Base-by-base conservation (phyloP, 2,888 invertebrate genomes). In the Selenia dentaria region DNA sequence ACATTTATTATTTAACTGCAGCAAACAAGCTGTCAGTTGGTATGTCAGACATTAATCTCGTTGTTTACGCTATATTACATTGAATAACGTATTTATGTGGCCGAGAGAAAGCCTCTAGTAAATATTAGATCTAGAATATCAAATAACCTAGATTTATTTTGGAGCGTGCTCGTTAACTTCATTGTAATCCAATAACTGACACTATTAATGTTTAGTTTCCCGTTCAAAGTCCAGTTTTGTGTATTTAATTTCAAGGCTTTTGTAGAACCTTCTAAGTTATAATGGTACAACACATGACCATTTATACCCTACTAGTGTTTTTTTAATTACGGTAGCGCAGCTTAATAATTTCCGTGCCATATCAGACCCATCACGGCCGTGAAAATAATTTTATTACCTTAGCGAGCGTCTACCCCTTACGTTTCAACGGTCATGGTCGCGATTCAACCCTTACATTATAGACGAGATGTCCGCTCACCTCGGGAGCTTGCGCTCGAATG, bases 371-470 rank as follows among this genome's bases (percentile, higher is more conserved):
- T 69, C 66, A 70, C 69, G 77, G 70, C 86, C 87, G 81, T 87
- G 85, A 79, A 76, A 69, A 64, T 57, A 60, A 65, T 65, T 79
- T 78, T 76, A 80, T 73, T 64, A 70, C 68, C 57, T 69, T 62
- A 64, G 65, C 71, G 75, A 78, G 59, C 79, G 73, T 74, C 79
- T 76, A 82, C 79, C 80, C 73, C 72, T 67, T 60, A 62, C 70
- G 62, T 62, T 65, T 55, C 59, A 57, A 58, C 83, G 89, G 88
- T 88, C 87, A 89, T 74, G 88, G 87, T 74, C 87, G 74, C 74
- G 64, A 50, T 51, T 44, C 67, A 68, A 70, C 70, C 75, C 69
- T 61, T 58, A 64, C 68, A 70, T 70, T 60, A 65, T 59, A 70
- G 65, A 66, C 68, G 65, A 64, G 63, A 77, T 79, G 79, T 79